Evolutionary conservation across 2,797 vertebrate genomes (phyloP), one percentile per base, ranked within the genome.

Genomic region (Coregonus sp.): DNA sequence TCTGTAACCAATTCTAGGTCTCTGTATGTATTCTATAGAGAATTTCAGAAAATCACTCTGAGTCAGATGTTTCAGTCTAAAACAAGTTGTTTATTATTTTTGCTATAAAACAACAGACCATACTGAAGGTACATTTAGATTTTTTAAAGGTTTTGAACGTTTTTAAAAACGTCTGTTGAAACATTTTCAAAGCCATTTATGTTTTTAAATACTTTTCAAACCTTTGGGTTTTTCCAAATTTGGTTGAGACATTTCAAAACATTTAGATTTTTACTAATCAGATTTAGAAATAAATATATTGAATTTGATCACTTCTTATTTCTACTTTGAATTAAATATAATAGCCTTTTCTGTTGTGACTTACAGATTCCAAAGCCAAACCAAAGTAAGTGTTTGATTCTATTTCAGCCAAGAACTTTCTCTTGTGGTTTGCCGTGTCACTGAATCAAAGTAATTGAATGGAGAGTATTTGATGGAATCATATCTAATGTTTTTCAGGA

Each of bases 281-380:
- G 63, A 20, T 25, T 9, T 63, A 16, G 2, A 47, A 47, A 47
- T 2, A 2, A 11, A 0, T 11, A 47, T 47, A 47, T 59, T 59
- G 56, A 59, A 54, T 65, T 72, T 56, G 47, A 37, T 59, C 25
- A 29, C 18, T 37, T 7, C 1, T 78, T 3, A 4, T 78, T 69
- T 66, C 7, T 31, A 66, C 29, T 65, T 18, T 52, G 31, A 25
- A 54, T 1, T 61, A 77, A 74, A 35, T 51, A 52, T 5, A 15
- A 50, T 18, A 31, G 29, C 51, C 29, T 54, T 56, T 16, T 72
- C 29, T 72, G 25, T 76, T 72, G 52, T 72, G 7, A 33, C 69
- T 78, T 54, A 78, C 71, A 93, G 92, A 93, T 87, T 74, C 59
- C 14, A 93, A 88, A 84, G 90, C 89, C 80, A 94, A 92, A 86